Base-by-base conservation (phyloP, 2,888 invertebrate genomes). In the Rotaria macrura region DNA sequence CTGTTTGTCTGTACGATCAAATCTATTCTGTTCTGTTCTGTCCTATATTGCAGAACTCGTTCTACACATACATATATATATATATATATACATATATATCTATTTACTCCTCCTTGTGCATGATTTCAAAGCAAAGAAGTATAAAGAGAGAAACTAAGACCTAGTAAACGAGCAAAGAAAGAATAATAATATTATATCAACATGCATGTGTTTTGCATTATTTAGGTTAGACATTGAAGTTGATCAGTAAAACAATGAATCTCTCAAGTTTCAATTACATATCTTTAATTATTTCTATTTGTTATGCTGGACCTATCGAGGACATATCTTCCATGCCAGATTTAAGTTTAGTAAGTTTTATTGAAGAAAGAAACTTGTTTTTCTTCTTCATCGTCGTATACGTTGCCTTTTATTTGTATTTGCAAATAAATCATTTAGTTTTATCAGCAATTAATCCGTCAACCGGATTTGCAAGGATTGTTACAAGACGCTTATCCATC, bases 381-480 rank as follows among this genome's bases (percentile, higher is more conserved):
- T n/a, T n/a, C n/a, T n/a, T n/a, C n/a, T n/a, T n/a, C n/a, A n/a
- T n/a, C n/a, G 9, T 49, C 49, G 0, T 49, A 17, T 65, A 29
- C 10, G 0, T 65, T 65, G 5, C 23, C 2, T 52, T 52, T 52
- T 23, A 23, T 52, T 52, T 23, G 5, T 49, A 49, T 49, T 12
- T 3, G 17, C 14, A 52, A 20, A 52, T 5, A 23, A 52, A 52
- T 4, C 12, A 43, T 43, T 40, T 43, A 79, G 79, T 79, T 79
- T 43, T 79, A 79, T 79, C 79, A 79, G 43, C 79, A 79, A 79
- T 25, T 79, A 40, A 79, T 79, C n/a, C 79, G 79, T 40, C 79
- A 79, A 79, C 79, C 79, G 43, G 79, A 43, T 14, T n/a, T 79
- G 5, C 79, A 79, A n/a, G n/a, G 25, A n/a, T 14, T 79, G 14